Evolutionary conservation across 1,140 invertebrate genomes (phyloP).

Genomic region (Ruditapes philippinarum): DNA sequence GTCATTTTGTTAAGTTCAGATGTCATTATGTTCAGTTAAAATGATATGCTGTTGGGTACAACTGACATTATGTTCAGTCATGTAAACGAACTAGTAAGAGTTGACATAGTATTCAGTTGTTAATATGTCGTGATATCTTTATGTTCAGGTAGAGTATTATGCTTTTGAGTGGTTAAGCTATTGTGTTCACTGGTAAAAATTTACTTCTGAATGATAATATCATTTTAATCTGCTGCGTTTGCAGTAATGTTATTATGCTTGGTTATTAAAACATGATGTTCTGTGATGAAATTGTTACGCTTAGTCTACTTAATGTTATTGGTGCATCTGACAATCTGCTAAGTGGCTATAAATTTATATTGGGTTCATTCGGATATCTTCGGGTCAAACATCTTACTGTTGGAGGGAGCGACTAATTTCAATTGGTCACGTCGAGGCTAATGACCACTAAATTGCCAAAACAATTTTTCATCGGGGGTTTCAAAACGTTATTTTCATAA

Average conservation of each 20-base stretch:
- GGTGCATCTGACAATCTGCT: background rate
- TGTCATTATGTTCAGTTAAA: background rate
- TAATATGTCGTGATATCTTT: background rate
- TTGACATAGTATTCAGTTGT: background rate
- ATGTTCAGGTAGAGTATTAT: background rate
- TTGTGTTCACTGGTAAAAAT: background rate
- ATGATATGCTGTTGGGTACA: background rate
- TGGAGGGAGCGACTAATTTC: too few species aligned
- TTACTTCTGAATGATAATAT: background rate
- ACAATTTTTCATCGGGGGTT: too few species aligned
- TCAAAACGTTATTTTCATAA: too few species aligned
- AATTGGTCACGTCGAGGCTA: too few species aligned
- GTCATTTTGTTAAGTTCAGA: background rate
- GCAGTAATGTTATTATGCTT: conserved; percentile 8
- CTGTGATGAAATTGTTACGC: conserved; percentile 4
- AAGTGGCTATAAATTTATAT: background rate
- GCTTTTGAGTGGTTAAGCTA: background rate
- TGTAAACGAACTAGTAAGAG: background rate
- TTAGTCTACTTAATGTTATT: background rate
- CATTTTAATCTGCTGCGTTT: background rate
- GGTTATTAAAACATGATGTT: conserved; percentile 16
- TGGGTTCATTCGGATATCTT: background rate
- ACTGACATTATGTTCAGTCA: conserved; percentile 12
- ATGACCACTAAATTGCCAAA: too few species aligned
- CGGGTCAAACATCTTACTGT: background rate